A percentile compares a stretch with the other conserved stretches of the same genome.
phyloP scores from a whole-genome alignment of 2,113 vertebrate species.

The Cochlearius cochlearius region DNA sequence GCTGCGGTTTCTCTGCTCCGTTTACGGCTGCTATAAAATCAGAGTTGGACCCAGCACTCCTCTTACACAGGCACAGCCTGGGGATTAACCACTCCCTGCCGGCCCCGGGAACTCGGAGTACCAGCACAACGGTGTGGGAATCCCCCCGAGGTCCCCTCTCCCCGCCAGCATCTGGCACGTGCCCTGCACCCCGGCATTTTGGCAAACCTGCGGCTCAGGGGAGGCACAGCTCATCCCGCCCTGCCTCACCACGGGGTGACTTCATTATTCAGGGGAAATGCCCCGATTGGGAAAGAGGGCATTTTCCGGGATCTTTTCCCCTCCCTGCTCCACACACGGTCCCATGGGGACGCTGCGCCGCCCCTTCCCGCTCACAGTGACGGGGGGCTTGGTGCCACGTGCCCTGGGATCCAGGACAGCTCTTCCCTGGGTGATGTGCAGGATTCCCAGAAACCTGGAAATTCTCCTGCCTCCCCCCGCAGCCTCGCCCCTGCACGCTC shows the following conservation, averaged over 20 bases:
- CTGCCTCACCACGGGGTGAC: fast-evolving
- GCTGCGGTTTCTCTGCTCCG: fast-evolving
- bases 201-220: fast-evolving
- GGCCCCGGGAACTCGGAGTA: not conserved
- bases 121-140: not conserved
- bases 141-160: fast-evolving
- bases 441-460: not conserved
- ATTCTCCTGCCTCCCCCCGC: not conserved
- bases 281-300: not conserved
- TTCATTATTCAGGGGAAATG: not conserved
- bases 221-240: not conserved
- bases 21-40: not conserved
- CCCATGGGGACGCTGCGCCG: not conserved
- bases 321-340: fast-evolving
- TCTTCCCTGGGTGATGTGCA: fast-evolving
- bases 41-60: not conserved
- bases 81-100: fast-evolving
- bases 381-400: fast-evolving
- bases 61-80: not conserved
- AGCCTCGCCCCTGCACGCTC: not conserved
- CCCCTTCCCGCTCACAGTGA: not conserved
- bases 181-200: fast-evolving
- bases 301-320: not conserved
- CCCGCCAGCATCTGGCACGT: fast-evolving
- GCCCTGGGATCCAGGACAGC: not conserved